A percentile compares a stretch with the other conserved stretches of the same genome.
Evolutionary conservation across 2,797 vertebrate genomes (phyloP).

Genomic region (Gambusia yucatana): DNA sequence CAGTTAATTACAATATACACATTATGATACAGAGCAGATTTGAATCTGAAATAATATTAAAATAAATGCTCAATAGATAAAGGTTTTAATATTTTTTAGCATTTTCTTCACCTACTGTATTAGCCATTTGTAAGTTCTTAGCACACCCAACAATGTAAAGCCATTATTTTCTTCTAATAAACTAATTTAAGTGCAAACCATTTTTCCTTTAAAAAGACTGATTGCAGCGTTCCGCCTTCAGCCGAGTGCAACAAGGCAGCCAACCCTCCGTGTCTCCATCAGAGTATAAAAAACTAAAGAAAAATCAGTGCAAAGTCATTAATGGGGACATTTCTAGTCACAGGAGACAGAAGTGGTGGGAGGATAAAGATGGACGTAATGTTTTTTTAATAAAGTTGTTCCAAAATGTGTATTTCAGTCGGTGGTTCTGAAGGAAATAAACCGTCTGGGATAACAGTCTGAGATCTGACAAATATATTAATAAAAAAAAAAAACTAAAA

Average conservation of each 20-base stretch:
- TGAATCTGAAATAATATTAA: constrained; percentile 93
- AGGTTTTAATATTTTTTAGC: constrained; percentile 76
- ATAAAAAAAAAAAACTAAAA: constrained; percentile 44
- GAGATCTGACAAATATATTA: constrained; percentile 34
- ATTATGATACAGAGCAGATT: constrained; percentile 90
- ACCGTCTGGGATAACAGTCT: constrained; percentile 67
- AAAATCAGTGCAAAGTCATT: constrained; percentile 92
- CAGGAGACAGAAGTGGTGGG: constrained; percentile 70
- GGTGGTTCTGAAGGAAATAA: constrained; percentile 48
- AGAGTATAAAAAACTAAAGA: constrained; percentile 69
- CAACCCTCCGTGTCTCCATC: constrained; percentile 78
- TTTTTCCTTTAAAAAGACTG: constrained; percentile 82
- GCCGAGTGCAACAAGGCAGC: constrained; percentile 84
- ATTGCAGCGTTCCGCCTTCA: constrained; percentile 93
- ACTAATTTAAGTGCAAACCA: constrained; percentile 94
- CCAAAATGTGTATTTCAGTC: constrained; percentile 40
- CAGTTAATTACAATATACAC: constrained; percentile 92
- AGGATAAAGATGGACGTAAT: constrained; percentile 68
- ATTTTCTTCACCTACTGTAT: constrained; percentile 83
- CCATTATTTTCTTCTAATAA: constrained; percentile 86
- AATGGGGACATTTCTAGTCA: constrained; percentile 81
- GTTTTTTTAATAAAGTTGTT: constrained; percentile 51
- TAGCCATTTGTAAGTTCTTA: constrained; percentile 84
- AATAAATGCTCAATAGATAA: constrained; percentile 97
- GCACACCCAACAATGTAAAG: constrained; percentile 86